A percentile compares a stretch with the other conserved stretches of the same genome.
Evolutionary conservation across 2,888 invertebrate species (phyloP).

Genomic region (Euplexia lucipara): DNA sequence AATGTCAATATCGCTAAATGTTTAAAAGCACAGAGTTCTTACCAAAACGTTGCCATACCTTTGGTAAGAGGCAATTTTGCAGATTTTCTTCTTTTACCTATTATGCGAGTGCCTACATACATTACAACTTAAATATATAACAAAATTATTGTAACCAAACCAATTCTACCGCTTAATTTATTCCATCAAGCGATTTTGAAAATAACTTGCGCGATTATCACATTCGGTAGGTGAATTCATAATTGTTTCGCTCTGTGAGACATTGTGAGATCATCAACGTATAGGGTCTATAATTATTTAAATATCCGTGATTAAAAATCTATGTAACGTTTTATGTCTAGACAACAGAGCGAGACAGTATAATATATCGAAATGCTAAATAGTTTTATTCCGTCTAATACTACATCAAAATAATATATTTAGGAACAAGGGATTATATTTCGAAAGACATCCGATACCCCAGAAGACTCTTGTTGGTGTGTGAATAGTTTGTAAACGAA

Average conservation of each 20-base stretch:
- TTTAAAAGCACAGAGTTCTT: too few relatives aligned
- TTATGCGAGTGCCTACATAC: neutral
- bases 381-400: neutral
- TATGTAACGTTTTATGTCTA: neutral
- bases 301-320: neutral
- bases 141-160: too few relatives aligned
- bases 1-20: too few relatives aligned
- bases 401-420: neutral
- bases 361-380: neutral
- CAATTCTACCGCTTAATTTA: too few relatives aligned
- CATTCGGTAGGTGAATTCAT: constrained; percentile 14
- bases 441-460: constrained; percentile 44
- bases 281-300: neutral
- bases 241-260: constrained; percentile 25
- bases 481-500: constrained; percentile 52
- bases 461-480: constrained; percentile 28
- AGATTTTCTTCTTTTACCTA: too few relatives aligned
- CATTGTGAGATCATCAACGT: constrained; percentile 21
- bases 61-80: too few relatives aligned
- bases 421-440: constrained; percentile 39
- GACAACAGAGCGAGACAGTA: neutral
- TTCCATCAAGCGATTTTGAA: constrained; percentile 7
- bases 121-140: too few relatives aligned
- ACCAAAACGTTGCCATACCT: too few relatives aligned
- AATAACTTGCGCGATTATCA: constrained; percentile 26